Percentiles rank a stretch among this genome's conserved stretches.
Conservation (phyloP, 1,140 invertebrate species). For the Panagrolaimus sp. region DNA sequence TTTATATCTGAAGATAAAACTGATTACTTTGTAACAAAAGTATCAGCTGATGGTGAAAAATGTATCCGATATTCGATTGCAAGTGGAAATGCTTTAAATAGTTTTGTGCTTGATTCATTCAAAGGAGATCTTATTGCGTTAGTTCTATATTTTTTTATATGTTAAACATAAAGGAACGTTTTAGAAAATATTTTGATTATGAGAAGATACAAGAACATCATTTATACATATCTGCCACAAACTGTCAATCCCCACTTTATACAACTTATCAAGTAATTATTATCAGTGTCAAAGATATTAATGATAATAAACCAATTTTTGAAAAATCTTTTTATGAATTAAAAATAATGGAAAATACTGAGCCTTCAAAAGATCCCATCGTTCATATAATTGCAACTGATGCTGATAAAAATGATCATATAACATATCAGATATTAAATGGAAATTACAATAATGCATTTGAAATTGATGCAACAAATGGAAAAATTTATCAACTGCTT, state of each 20-base stretch:
- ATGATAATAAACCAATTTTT: constrained; percentile 10
- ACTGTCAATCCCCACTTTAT: not conserved
- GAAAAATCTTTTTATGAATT: constrained; percentile 10
- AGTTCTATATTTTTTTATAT: not conserved
- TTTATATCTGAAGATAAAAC: not conserved
- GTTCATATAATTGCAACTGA: not conserved
- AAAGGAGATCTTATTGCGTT: constrained; percentile 3
- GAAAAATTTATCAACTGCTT: not conserved
- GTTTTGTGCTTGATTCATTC: not conserved
- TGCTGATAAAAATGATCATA: not conserved
- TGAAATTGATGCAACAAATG: not conserved
- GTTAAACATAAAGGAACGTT: not conserved
- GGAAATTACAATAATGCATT: constrained; percentile 1
- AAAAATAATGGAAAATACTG: not conserved
- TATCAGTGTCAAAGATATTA: not conserved
- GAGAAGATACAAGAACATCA: constrained; percentile 1
- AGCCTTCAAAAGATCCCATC: not conserved
- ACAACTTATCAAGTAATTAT: not conserved
- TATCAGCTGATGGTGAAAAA: not conserved
- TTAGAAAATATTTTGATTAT: not conserved
- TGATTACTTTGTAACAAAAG: not conserved
- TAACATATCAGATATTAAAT: not conserved
- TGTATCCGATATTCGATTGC: not conserved
- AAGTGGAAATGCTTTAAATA: not conserved
- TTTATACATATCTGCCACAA: not conserved